phyloP scores from a whole-genome alignment of 2,888 invertebrate species.

The Osmoderma eremita region DNA sequence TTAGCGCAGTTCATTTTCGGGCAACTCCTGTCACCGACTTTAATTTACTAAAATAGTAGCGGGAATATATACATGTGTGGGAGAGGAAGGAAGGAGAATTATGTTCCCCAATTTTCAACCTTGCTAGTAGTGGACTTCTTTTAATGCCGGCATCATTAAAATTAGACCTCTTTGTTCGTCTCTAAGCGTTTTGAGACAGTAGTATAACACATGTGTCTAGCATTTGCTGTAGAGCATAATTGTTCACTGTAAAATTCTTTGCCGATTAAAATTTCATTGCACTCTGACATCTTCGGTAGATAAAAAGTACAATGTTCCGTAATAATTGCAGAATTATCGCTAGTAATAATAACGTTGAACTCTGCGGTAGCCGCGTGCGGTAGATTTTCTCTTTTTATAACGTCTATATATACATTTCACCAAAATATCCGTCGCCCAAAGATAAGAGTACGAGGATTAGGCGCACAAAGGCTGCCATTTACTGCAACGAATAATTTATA shows the following conservation, averaged over 20 bases:
- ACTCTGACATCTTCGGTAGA: background rate
- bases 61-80: background rate
- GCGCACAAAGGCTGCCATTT: constrained; percentile 34
- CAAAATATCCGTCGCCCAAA: constrained; percentile 6
- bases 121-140: background rate
- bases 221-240: too few relatives aligned
- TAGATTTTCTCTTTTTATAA: constrained; percentile 10
- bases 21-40: background rate
- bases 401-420: constrained; percentile 27
- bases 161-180: too few relatives aligned
- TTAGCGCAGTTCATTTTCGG: constrained; percentile 13
- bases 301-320: background rate
- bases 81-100: background rate
- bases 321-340: constrained; percentile 23
- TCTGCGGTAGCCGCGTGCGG: constrained; percentile 13
- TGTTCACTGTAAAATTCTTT: too few relatives aligned
- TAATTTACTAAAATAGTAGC: constrained; percentile 31
- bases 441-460: constrained; percentile 30
- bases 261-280: too few relatives aligned
- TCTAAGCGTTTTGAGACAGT: too few relatives aligned
- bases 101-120: constrained; percentile 3
- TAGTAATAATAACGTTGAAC: constrained; percentile 25
- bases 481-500: constrained; percentile 34
- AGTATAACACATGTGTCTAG: too few relatives aligned
- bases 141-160: background rate